phyloP scores from a whole-genome alignment of 2,113 vertebrate genomes.

The Oxyruncus cristatus region DNA sequence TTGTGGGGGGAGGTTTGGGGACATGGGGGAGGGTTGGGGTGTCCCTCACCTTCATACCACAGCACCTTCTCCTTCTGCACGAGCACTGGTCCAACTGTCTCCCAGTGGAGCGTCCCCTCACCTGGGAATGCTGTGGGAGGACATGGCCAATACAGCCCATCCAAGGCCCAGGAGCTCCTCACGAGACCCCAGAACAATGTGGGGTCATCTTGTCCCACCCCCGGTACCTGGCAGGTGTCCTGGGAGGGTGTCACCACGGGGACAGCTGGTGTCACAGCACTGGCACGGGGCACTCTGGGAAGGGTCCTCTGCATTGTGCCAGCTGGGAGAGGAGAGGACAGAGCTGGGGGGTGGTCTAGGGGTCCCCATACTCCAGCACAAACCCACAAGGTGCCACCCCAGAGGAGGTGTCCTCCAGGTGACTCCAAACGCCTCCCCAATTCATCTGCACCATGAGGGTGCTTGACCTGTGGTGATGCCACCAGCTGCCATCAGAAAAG shows the following conservation, averaged over 20 bases:
- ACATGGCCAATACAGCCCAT: fast-evolving
- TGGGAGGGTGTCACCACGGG: background rate
- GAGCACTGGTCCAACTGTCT: background rate
- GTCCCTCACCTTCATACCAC: slow-evolving; percentile 13
- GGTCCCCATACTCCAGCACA: background rate
- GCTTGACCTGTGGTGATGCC: background rate
- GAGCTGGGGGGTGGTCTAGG: background rate
- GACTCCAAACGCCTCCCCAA: background rate
- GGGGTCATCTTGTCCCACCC: background rate
- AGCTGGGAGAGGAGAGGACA: background rate
- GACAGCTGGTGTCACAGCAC: background rate
- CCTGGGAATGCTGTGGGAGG: background rate
- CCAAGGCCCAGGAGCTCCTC: background rate
- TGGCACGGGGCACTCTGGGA: background rate
- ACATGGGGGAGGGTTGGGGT: fast-evolving
- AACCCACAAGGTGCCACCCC: background rate
- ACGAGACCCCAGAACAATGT: fast-evolving
- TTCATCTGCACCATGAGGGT: background rate
- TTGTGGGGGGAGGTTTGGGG: background rate
- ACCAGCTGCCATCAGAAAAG: fast-evolving
- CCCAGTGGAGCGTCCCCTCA: background rate
- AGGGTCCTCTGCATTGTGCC: slow-evolving; percentile 16
- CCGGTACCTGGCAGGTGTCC: background rate
- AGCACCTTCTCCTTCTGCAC: background rate
- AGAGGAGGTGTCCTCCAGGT: background rate